Percentiles rank a stretch among this genome's conserved stretches.
Evolutionary conservation across 2,888 invertebrate genomes (phyloP).

Genomic region (Stenchaetothrips biformis): DNA sequence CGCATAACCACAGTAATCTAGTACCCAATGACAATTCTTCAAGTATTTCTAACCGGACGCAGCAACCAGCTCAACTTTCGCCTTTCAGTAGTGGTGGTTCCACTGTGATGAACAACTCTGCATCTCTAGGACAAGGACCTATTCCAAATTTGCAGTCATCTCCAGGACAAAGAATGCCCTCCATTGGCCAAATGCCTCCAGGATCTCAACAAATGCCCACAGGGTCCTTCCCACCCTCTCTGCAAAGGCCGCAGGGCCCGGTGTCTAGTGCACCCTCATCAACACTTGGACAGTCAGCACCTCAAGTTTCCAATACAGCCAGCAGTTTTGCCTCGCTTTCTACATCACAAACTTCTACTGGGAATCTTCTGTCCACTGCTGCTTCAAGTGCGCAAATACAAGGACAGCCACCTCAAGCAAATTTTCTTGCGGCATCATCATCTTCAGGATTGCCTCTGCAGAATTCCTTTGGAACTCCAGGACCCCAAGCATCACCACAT

Average conservation of each 20-base stretch:
- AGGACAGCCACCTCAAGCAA: slow-evolving; percentile 19
- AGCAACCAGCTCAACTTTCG: slow-evolving; percentile 27
- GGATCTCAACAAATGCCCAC: background rate
- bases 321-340: background rate
- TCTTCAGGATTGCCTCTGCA: background rate
- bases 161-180: slow-evolving; percentile 20
- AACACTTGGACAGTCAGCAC: background rate
- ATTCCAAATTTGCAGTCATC: background rate
- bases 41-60: background rate
- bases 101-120: background rate
- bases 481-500: background rate
- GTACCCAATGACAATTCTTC: slow-evolving; percentile 31
- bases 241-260: background rate
- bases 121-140: background rate
- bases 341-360: slow-evolving; percentile 28
- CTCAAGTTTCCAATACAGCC: background rate
- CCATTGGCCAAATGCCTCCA: slow-evolving; percentile 7
- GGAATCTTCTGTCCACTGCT: background rate
- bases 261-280: background rate
- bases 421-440: background rate
- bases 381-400: background rate
- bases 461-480: background rate
- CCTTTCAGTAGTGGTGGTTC: background rate
- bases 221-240: slow-evolving; percentile 21
- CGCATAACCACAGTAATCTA: slow-evolving; percentile 34